Evolutionary conservation across 2,113 vertebrate genomes (phyloP).

Genomic region (Gallinago media): DNA sequence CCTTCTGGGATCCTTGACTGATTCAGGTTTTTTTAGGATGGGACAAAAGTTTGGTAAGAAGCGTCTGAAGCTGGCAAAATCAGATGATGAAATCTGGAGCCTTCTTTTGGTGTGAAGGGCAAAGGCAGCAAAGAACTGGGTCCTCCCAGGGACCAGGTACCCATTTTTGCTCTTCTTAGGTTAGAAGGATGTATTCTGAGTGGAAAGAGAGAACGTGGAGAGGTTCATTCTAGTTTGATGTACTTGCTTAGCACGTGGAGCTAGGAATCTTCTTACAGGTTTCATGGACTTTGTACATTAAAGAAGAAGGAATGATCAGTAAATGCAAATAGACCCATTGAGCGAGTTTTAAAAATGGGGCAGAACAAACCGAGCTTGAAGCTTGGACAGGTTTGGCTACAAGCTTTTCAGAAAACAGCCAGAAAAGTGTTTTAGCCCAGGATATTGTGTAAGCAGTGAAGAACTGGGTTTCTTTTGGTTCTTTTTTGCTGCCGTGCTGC

Average conservation of each 20-base stretch:
- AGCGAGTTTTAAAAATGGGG: neutral
- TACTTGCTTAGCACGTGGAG: neutral
- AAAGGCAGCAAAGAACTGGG: neutral
- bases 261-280: neutral
- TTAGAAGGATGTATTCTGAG: no score
- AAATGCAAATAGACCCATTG: neutral
- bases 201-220: rapidly evolving
- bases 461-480: neutral
- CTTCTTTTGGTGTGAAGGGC: neutral
- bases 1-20: neutral
- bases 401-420: neutral
- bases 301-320: neutral
- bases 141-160: neutral
- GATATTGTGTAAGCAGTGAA: neutral
- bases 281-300: neutral
- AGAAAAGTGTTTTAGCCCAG: neutral
- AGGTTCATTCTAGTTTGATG: neutral
- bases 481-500: no score
- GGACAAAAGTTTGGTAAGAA: neutral
- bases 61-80: neutral
- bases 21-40: neutral
- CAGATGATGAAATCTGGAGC: neutral
- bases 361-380: neutral
- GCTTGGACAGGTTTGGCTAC: neutral
- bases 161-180: no score